These are phyloP conservation scores for Chloroclystis v-ata DNA, from an alignment of 2,888 invertebrate species.

Conservation along the genomic window DNA sequence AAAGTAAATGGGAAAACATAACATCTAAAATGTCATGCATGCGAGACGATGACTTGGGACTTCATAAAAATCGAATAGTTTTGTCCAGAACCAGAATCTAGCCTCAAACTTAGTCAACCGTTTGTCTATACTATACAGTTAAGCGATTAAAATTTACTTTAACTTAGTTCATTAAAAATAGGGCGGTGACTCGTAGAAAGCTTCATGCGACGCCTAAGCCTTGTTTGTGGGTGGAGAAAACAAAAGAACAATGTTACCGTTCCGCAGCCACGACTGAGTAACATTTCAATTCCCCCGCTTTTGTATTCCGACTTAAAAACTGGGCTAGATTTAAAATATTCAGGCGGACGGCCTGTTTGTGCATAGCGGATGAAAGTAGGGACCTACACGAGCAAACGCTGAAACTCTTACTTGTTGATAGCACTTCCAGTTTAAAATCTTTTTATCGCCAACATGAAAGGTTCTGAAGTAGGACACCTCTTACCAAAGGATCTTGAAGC, in stretches of 20 bases:
- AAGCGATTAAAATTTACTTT: too few relatives aligned
- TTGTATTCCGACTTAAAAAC: conserved; percentile 21
- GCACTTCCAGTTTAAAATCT: conserved; percentile 12
- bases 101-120: too few relatives aligned
- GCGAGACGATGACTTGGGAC: too few relatives aligned
- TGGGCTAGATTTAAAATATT: conserved; percentile 25
- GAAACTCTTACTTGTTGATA: conserved; percentile 15
- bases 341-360: conserved; percentile 16
- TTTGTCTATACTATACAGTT: too few relatives aligned
- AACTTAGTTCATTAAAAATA: neutral
- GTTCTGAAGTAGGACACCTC: conserved; percentile 6
- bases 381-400: neutral
- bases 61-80: too few relatives aligned
- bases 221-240: conserved; percentile 18
- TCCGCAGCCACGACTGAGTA: conserved; percentile 10
- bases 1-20: too few relatives aligned
- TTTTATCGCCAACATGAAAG: conserved; percentile 11
- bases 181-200: neutral
- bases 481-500: conserved; percentile 8
- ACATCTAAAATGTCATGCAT: too few relatives aligned
- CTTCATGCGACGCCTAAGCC: conserved; percentile 6
- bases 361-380: conserved; percentile 16
- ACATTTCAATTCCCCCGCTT: conserved; percentile 20
- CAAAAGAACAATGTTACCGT: conserved; percentile 21
- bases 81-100: too few relatives aligned